Base-by-base conservation (phyloP, 1,140 invertebrate genomes). In the Elymnias hypermnestra region DNA sequence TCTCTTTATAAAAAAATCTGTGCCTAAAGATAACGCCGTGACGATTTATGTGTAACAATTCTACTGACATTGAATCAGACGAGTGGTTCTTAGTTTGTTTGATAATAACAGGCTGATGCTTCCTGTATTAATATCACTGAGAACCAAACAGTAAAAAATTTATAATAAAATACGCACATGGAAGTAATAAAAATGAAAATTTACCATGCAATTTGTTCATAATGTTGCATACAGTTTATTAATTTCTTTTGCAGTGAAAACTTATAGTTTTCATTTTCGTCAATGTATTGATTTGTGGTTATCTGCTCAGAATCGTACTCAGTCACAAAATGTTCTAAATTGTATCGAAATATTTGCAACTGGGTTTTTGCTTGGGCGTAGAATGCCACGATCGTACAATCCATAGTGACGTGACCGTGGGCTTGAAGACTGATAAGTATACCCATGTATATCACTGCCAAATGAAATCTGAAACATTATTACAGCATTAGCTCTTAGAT, bases 381-480 rank as follows among this genome's bases (percentile, higher is more conserved):
- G 19, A 77, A 71, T 6, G 68, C 57, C 3, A 71, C 68, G 9
- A 81, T 72, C 5, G 67, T 71, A 33, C 76, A 77, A 25, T 81
- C 73, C 70, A 76, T 71, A n/a, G 72, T 76, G 4, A 71, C 62
- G 35, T 77, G 69, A 1, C 57, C 76, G 15, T 65, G 72, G 4
- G 53, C 76, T 60, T 77, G 72, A 12, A 69, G 19, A 8, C 57
- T 58, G 53, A 77, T 65, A 18, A 66, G 12, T 14, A 71, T n/a
- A 6, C 56, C 54, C 64, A 72, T 67, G 14, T 63, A 72, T 1
- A 46, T 14, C 0, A 57, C 21, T 3, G 58, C 60, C 25, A 74
- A 33, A 37, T 52, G 55, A 35, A 77, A 77, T 14, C 76, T 81
- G 56, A 21, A 77, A 72, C 21, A 19, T 18, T 50, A 47, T 12